Evolutionary conservation across 2,888 invertebrate genomes (phyloP), one percentile per base, ranked within the genome.

Genomic region (Blastobasis lacticolella): DNA sequence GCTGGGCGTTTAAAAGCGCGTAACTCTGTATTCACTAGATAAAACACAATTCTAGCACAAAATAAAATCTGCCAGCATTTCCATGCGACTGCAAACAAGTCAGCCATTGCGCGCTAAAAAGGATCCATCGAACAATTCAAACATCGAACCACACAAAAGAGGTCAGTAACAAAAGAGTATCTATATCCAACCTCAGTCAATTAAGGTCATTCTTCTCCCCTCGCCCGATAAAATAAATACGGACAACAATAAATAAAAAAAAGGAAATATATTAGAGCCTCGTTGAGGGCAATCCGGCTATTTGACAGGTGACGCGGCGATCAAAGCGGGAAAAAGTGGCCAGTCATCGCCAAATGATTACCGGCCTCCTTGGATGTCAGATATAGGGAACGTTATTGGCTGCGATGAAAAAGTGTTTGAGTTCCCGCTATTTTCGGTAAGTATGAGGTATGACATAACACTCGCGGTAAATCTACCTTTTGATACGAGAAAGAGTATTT

Each of bases 261-360:
- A 50, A 49, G 46, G 57, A 61, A 60, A 63, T 60, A 56, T 64
- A 66, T 67, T 62, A 62, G 57, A 57, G 60, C 56, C 60, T 60
- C 57, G 74, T 77, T 77, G 74, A 78, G 68, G 75, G 72, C 75
- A 71, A 75, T 73, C 67, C 66, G 61, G 63, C 67, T 66, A 69
- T 79, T 73, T 84, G 83, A 84, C 81, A 84, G 81, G 83, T 80
- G 82, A 82, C 71, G 78, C 56, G 62, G 63, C 69, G 74, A 74
- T 77, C 75, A 78, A 78, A 78, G 70, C 65, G 55, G 60, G 49
- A 56, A 61, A 59, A 80, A 82, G 66, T 67, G 70, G 69, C 75
- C 63, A 81, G 83, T 86, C 85, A 86, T 78, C 74, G 71, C 64
- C 67, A 75, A 81, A 79, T 79, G 73, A 79, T 80, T 80, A 78